These are phyloP conservation scores for Pedionomus torquatus DNA, from an alignment of 2,113 vertebrate genomes.

Conservation along the genomic window DNA sequence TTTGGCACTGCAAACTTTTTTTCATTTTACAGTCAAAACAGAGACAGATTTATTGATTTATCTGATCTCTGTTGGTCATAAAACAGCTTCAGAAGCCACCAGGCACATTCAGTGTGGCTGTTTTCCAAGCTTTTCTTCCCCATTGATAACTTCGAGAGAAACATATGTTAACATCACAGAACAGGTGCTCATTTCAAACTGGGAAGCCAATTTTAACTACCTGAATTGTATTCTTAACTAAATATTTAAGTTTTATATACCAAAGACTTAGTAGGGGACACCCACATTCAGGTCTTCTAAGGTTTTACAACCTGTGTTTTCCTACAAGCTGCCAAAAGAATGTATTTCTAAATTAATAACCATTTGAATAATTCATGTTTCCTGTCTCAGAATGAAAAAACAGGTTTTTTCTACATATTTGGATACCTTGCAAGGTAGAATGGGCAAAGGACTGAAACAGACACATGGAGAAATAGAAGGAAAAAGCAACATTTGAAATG, in stretches of 20 bases:
- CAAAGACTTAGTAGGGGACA: neutral
- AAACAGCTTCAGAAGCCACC: constrained; percentile 21
- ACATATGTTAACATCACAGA: neutral
- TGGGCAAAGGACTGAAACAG: neutral
- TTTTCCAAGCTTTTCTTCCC: constrained; percentile 9
- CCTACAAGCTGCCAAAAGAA: neutral
- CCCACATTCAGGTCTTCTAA: neutral
- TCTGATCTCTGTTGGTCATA: constrained; percentile 17
- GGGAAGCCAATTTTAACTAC: neutral
- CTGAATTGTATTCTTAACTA: neutral
- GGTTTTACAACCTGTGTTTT: neutral
- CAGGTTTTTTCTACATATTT: neutral
- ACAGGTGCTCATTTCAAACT: constrained; percentile 18
- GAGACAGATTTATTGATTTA: constrained; percentile 50
- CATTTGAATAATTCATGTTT: neutral
- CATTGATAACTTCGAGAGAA: neutral
- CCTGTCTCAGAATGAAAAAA: neutral
- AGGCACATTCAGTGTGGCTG: neutral
- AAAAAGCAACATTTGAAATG: neutral
- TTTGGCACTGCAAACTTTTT: constrained; percentile 14
- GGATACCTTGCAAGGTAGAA: neutral
- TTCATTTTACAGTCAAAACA: constrained; percentile 1
- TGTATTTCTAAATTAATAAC: neutral
- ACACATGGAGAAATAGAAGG: neutral
- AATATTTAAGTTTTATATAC: neutral